Evolutionary conservation across 23 tunicate genomes (phyloP).

Genomic region (Phallusia fumigata): DNA sequence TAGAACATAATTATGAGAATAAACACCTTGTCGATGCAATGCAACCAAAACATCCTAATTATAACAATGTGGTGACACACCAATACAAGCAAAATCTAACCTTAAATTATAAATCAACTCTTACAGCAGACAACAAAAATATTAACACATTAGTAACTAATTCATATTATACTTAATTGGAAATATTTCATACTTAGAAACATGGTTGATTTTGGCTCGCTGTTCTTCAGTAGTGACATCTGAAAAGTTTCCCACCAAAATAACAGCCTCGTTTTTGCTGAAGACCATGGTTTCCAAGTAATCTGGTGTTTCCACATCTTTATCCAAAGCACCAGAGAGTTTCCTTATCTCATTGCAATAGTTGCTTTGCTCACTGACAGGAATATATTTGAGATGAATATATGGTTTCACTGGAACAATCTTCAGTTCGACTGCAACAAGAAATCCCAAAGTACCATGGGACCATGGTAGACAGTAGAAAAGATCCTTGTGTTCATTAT

Average conservation of each 20-base stretch:
- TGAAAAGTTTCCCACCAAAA: constrained; percentile 82
- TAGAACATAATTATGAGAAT: not conserved
- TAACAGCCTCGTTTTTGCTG: constrained; percentile 58
- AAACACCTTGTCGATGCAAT: too few relatives aligned
- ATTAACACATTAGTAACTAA: too few relatives aligned
- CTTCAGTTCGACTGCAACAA: constrained; percentile 72
- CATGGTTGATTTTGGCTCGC: constrained; percentile 47
- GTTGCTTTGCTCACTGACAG: constrained; percentile 67
- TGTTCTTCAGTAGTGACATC: constrained; percentile 34
- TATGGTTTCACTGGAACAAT: constrained; percentile 66
- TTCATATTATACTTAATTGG: too few relatives aligned
- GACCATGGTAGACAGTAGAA: constrained; percentile 84
- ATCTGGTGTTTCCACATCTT: constrained; percentile 54
- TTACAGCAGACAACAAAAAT: too few relatives aligned
- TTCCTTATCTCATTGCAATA: constrained; percentile 71
- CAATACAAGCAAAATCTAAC: too few relatives aligned
- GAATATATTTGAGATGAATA: constrained; percentile 63
- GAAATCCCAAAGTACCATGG: constrained; percentile 80
- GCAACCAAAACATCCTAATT: too few relatives aligned
- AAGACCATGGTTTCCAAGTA: constrained; percentile 76
- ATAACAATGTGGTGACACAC: too few relatives aligned
- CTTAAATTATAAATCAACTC: too few relatives aligned
- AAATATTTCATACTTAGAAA: constrained; percentile 38
- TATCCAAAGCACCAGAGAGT: constrained; percentile 68
- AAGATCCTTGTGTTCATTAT: constrained; percentile 59